phyloP scores from a whole-genome alignment of 2,113 vertebrate genomes.

The Barbus barbus region DNA sequence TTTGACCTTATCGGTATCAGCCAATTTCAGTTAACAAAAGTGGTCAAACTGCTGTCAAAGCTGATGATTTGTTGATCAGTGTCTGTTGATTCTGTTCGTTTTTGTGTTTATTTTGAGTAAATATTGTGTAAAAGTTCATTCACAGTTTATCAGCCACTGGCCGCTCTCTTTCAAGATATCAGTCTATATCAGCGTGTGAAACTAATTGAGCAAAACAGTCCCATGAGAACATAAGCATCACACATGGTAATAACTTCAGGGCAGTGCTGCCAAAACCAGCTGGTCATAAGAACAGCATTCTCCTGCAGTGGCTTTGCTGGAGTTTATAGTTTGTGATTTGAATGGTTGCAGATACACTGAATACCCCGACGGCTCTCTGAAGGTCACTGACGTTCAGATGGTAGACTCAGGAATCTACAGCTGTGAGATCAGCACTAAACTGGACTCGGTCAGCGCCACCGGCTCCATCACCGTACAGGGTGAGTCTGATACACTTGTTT shows the following conservation, averaged over 20 bases:
- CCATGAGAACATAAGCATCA: neutral
- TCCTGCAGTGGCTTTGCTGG: neutral
- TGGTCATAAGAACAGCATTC: neutral
- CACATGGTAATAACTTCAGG: neutral
- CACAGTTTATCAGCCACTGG: too few species aligned
- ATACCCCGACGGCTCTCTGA: conserved; percentile 69
- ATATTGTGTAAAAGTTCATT: neutral
- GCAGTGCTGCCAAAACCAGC: neutral
- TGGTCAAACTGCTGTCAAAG: too few species aligned
- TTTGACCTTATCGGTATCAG: neutral
- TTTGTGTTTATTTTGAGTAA: neutral
- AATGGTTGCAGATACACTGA: conserved; percentile 72
- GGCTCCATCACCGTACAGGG: conserved; percentile 82
- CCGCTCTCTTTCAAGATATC: neutral
- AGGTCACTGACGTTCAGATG: conserved; percentile 70
- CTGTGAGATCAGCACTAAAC: conserved; percentile 76
- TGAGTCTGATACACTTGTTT: conserved; percentile 48
- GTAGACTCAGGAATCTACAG: conserved; percentile 75
- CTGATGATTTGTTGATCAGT: too few species aligned
- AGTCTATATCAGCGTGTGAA: neutral
- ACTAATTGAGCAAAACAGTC: neutral
- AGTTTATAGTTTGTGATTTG: neutral
- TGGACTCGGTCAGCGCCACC: conserved; percentile 71
- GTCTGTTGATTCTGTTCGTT: neutral
- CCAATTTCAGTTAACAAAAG: neutral